Evolutionary conservation across 2,888 invertebrate species (phyloP).

Genomic region (Plusia festucae): DNA sequence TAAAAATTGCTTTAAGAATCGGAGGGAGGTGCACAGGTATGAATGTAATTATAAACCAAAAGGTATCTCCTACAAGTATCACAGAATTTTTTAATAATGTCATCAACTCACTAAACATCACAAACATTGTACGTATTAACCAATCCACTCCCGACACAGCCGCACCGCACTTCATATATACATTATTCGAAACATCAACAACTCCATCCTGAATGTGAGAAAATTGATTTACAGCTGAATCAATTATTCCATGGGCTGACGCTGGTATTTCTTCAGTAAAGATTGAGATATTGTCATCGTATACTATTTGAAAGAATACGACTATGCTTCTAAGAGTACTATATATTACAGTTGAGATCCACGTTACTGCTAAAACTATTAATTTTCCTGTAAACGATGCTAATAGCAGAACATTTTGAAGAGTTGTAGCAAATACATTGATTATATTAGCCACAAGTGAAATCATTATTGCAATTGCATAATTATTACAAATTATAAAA

Average conservation of each 20-base stretch:
- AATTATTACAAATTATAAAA: conserved; percentile 19
- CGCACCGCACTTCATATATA: conserved; percentile 60
- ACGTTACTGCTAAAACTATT: conserved; percentile 72
- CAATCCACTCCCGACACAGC: conserved; percentile 62
- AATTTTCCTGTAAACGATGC: conserved; percentile 79
- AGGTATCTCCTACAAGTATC: conserved; percentile 77
- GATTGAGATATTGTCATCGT: conserved; percentile 81
- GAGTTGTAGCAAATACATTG: conserved; percentile 69
- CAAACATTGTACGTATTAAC: conserved; percentile 61
- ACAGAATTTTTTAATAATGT: conserved; percentile 70
- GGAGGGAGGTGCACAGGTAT: conserved; percentile 81
- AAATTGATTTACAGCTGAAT: conserved; percentile 58
- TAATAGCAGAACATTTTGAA: conserved; percentile 71
- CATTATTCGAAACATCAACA: conserved; percentile 55
- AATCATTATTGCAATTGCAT: conserved; percentile 76
- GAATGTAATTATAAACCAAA: conserved; percentile 82
- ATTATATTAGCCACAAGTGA: conserved; percentile 76
- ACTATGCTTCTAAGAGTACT: conserved; percentile 64
- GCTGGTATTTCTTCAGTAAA: conserved; percentile 82
- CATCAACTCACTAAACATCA: conserved; percentile 71
- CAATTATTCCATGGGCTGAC: conserved; percentile 61
- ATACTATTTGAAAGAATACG: conserved; percentile 79
- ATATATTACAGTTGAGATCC: conserved; percentile 63
- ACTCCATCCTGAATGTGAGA: conserved; percentile 62
- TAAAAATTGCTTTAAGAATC: conserved; percentile 67